Evolutionary conservation across 2,888 invertebrate genomes (phyloP).

Genomic region (Pyrrhia umbra): DNA sequence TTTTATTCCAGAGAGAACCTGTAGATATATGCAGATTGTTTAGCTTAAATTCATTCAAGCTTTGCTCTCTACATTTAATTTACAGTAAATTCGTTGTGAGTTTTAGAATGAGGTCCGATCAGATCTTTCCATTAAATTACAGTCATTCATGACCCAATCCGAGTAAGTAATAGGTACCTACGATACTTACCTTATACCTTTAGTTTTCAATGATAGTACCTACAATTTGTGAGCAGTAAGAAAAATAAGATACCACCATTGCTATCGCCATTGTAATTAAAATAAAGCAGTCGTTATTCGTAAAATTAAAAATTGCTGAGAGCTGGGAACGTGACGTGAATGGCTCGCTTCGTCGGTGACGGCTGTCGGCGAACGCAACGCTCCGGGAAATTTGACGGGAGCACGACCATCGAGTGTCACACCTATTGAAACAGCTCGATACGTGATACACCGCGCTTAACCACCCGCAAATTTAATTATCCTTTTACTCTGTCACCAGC

Average conservation of each 20-base stretch:
- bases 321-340: slow-evolving; percentile 46
- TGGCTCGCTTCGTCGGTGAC: slow-evolving; percentile 18
- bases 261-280: slow-evolving; percentile 9
- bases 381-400: slow-evolving; percentile 24
- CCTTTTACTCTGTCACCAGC: slow-evolving; percentile 30
- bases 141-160: no score
- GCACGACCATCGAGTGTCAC: slow-evolving; percentile 45
- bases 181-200: no score
- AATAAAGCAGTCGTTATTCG: slow-evolving; percentile 18
- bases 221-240: neutral
- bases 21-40: slow-evolving; percentile 18
- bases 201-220: no score
- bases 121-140: neutral
- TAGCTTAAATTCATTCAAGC: slow-evolving; percentile 5
- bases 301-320: slow-evolving; percentile 36
- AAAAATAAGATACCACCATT: neutral
- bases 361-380: slow-evolving; percentile 2
- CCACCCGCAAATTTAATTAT: slow-evolving; percentile 43
- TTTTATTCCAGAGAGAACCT: slow-evolving; percentile 22
- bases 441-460: slow-evolving; percentile 42
- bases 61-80: neutral
- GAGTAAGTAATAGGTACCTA: no score
- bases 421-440: slow-evolving; percentile 49
- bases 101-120: neutral
- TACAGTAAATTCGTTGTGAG: neutral